Base-by-base conservation (phyloP, 2,888 invertebrate genomes). In the Apoda limacodes region DNA sequence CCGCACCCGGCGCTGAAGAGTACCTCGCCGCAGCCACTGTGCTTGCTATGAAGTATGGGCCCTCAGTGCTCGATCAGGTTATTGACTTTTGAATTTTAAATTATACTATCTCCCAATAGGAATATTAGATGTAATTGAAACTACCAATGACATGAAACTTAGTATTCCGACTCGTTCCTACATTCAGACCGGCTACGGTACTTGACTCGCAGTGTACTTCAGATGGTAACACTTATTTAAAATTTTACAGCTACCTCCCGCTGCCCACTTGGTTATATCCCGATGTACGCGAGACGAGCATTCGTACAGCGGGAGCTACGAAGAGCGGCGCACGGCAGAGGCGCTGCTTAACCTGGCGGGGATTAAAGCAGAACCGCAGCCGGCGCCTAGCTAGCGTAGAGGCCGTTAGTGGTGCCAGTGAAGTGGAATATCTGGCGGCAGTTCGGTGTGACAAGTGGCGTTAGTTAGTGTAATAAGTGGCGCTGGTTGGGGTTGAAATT, bases 261-360 rank as follows among this genome's bases (percentile, higher is more conserved):
- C 72, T 10, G 76, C 76, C 10, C 75, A 75, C 52, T 62, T 80
- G 50, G 88, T 94, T 44, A 92, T 93, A 50, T 94, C 93, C 3
- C 89, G 89, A 30, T 92, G 91, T 52, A 93, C 94, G 1, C 93
- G 93, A 68, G 93, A 93, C 71, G 96, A 96, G 82, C 95, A 96
- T 71, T 94, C 94, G 30, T 96, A 95, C 76, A 93, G 93, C 59
- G 88, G 86, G 52, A 87, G 87, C 37, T 45, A 55, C 45, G 80
- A 75, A 50, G 80, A 81, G 60, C 63, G 80, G 2, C 72, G 74
- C 57, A 81, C 81, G 29, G 81, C 81, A 34, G 81, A 81, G 53
- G 80, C 80, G 34, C 56, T 81, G 39, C 72, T 81, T 31, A 74
- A 81, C 59, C 60, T 81, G 31, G 82, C 81, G 47, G 78, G 80